Conservation (phyloP, 64 coral and sea anemone genomes). For the Anthopleura sola region DNA sequence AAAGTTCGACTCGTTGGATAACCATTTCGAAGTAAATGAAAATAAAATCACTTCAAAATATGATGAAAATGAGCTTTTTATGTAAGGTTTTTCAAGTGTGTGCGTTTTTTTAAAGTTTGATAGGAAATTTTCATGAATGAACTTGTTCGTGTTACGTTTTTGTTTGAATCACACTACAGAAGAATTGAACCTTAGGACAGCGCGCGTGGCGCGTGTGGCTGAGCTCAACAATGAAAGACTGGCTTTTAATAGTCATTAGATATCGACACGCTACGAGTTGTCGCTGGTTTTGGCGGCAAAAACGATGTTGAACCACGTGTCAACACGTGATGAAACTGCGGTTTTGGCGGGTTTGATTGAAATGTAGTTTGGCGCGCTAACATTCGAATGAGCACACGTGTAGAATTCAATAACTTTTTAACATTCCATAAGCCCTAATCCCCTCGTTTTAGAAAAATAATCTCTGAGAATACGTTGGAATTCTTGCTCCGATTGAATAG, state of each 20-base stretch:
- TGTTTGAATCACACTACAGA: background rate
- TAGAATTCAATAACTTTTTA: background rate
- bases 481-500: background rate
- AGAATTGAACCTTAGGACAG: background rate
- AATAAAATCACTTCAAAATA: background rate
- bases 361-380: conserved; percentile 25
- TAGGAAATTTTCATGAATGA: background rate
- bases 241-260: background rate
- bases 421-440: background rate
- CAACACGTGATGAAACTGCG: conserved; percentile 10
- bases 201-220: conserved; percentile 14
- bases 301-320: conserved; percentile 12
- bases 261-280: conserved; percentile 11
- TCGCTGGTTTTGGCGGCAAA: conserved; percentile 16
- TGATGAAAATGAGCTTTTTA: background rate
- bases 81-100: background rate
- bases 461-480: background rate
- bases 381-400: background rate
- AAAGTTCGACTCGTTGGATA: background rate
- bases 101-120: background rate
- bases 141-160: background rate
- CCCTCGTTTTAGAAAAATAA: background rate
- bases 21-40: background rate
- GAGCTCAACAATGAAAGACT: background rate
- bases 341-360: conserved; percentile 26